Percentiles rank a stretch among this genome's conserved stretches.
Conservation (phyloP, 2,888 invertebrate genomes). For the Phytoseiulus persimilis region DNA sequence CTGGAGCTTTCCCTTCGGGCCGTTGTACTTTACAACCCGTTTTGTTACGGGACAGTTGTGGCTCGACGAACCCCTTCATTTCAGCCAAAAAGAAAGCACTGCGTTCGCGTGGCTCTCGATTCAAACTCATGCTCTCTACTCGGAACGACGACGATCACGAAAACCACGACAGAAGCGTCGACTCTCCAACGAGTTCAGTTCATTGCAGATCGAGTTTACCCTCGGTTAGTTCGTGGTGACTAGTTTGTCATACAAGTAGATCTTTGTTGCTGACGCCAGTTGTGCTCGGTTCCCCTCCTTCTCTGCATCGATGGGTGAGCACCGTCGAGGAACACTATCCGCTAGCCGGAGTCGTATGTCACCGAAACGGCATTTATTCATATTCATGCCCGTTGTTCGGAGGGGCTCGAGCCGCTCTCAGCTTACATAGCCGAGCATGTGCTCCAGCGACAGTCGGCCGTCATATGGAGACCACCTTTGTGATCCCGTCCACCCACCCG, state of each 20-base stretch:
- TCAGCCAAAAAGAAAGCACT: neutral
- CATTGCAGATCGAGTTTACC: neutral
- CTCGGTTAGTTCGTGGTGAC: neutral
- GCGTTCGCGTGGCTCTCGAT: neutral
- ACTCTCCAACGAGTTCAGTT: neutral
- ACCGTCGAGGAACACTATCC: neutral
- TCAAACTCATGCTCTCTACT: neutral
- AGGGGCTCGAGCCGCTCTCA: neutral
- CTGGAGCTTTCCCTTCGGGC: neutral
- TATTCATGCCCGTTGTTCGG: neutral
- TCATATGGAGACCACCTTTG: conserved; percentile 5
- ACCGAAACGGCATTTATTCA: neutral
- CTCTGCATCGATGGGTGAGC: neutral
- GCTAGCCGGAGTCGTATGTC: neutral
- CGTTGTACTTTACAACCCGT: conserved; percentile 5
- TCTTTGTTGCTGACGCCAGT: neutral
- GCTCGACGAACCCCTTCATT: neutral
- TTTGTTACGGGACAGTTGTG: neutral
- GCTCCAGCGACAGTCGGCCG: neutral
- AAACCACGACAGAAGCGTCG: neutral
- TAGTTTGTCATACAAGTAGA: neutral
- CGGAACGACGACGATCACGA: neutral
- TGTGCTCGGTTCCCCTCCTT: neutral
- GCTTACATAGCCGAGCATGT: neutral
- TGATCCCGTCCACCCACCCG: neutral